These are phyloP conservation scores for Entomobrya proxima DNA, from an alignment of 2,888 invertebrate species.

Conservation along the genomic window DNA sequence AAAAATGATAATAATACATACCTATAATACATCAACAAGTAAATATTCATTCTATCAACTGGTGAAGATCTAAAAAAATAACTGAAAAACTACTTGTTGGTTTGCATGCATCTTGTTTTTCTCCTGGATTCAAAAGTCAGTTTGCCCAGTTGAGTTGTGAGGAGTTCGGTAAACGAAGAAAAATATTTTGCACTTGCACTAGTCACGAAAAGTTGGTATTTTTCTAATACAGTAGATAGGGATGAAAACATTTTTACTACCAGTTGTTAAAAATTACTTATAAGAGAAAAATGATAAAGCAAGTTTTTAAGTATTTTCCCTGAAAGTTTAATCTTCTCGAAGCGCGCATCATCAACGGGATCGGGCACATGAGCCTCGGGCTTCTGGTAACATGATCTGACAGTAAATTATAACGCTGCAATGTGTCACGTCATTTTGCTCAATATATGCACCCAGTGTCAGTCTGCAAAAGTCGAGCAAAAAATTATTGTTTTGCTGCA, in stretches of 20 bases:
- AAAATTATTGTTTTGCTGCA: background rate
- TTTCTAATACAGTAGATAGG: background rate
- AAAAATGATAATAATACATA: background rate
- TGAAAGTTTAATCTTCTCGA: background rate
- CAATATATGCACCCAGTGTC: background rate
- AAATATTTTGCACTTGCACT: slow-evolving; percentile 58
- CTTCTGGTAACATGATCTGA: background rate
- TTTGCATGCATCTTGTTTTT: background rate
- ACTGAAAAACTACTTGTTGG: background rate
- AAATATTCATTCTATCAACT: too few species aligned
- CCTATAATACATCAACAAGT: background rate
- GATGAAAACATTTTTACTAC: slow-evolving; percentile 1
- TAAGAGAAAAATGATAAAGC: background rate
- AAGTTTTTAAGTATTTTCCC: background rate
- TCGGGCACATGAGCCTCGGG: background rate
- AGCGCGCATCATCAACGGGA: too few species aligned
- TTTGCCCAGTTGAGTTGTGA: background rate
- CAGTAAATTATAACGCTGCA: background rate
- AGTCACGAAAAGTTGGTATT: slow-evolving; percentile 38
- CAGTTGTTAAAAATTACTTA: background rate
- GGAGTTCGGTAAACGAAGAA: background rate
- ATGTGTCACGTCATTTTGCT: background rate
- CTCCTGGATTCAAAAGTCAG: background rate
- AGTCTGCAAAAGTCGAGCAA: background rate
- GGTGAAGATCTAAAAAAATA: too few species aligned